These are phyloP conservation scores for Pollicipes pollicipes DNA, from an alignment of 1,140 invertebrate species.

Conservation along the genomic window DNA sequence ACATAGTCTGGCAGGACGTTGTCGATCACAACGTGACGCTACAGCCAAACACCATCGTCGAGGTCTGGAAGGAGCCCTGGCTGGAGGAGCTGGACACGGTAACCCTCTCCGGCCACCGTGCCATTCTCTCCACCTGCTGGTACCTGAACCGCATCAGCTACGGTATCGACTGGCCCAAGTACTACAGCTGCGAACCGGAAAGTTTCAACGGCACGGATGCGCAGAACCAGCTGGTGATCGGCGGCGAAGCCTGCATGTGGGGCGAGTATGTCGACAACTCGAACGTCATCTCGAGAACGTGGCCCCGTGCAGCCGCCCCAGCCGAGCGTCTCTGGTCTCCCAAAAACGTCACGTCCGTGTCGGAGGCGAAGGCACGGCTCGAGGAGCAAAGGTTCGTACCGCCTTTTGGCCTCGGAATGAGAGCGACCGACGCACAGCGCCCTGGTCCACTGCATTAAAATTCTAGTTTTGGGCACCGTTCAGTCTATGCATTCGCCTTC, in stretches of 20 bases:
- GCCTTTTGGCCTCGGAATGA: too few species aligned
- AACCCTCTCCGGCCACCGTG: conserved; percentile 37
- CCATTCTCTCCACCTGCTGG: conserved; percentile 60
- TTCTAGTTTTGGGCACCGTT: too few species aligned
- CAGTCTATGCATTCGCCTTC: too few species aligned
- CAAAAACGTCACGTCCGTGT: too few species aligned
- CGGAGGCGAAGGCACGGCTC: too few species aligned
- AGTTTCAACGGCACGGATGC: conserved; percentile 32
- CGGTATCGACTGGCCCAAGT: conserved; percentile 56
- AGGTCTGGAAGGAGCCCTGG: conserved; percentile 41
- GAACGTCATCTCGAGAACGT: conserved; percentile 41
- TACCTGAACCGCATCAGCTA: conserved; percentile 56
- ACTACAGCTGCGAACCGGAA: conserved; percentile 55
- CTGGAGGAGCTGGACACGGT: conserved; percentile 25
- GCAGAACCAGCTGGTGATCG: conserved; percentile 23
- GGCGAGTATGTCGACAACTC: too few species aligned
- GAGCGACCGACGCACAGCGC: too few species aligned
- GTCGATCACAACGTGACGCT: conserved; percentile 54
- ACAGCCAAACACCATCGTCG: conserved; percentile 44
- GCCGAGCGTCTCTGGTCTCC: conserved; percentile 82
- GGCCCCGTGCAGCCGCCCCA: conserved; percentile 59
- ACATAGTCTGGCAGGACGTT: conserved; percentile 85
- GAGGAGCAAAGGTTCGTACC: too few species aligned
- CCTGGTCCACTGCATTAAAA: too few species aligned
- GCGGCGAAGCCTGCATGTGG: too few species aligned